Conservation (phyloP, 2,888 invertebrate genomes). For the Pachymerium ferrugineum region DNA sequence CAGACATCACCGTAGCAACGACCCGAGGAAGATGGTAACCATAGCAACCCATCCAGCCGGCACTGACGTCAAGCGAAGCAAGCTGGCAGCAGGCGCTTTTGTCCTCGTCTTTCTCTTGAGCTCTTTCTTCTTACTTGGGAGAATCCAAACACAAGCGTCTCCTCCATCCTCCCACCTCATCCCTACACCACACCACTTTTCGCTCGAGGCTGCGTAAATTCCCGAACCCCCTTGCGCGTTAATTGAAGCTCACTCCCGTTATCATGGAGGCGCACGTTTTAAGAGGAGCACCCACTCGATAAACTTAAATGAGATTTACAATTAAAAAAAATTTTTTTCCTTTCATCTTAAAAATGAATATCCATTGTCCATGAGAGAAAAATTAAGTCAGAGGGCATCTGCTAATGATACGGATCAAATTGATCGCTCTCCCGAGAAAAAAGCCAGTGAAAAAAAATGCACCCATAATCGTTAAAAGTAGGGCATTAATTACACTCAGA, state of each 20-base stretch:
- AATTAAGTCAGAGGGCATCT: no score
- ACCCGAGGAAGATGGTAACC: conserved; percentile 2
- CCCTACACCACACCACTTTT: neutral
- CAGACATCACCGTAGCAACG: conserved; percentile 21
- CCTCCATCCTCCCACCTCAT: neutral
- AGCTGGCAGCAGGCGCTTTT: conserved; percentile 27
- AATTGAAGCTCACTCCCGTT: conserved; percentile 8
- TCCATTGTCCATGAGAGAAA: neutral
- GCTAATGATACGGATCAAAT: no score
- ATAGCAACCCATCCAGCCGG: neutral
- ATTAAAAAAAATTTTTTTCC: neutral
- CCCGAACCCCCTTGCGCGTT: conserved; percentile 21
- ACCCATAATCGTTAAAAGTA: no score
- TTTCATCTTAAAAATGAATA: neutral
- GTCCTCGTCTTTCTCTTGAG: conserved; percentile 28
- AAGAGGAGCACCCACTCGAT: conserved; percentile 4
- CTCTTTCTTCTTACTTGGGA: conserved; percentile 17
- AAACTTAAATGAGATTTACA: neutral
- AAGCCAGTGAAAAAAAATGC: no score
- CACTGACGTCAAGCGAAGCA: conserved; percentile 1
- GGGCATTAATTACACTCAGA: no score
- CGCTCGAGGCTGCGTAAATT: neutral
- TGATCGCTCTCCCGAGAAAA: no score
- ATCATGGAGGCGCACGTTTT: neutral
- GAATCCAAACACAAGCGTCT: conserved; percentile 14